phyloP scores from a whole-genome alignment of 2,888 invertebrate species.

The Omphaloscelis lunosa region DNA sequence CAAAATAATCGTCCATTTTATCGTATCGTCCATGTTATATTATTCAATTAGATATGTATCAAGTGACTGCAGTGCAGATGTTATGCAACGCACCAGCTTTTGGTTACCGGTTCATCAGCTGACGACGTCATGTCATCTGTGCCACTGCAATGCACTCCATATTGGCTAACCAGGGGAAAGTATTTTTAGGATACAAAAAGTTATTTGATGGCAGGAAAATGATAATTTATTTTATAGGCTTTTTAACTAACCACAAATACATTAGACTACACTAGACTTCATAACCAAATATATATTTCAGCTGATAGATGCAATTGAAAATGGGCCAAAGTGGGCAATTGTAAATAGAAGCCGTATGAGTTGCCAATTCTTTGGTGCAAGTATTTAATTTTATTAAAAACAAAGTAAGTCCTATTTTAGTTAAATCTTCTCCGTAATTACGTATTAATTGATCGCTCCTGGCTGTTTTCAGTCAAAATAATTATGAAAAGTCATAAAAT shows the following conservation, averaged over 20 bases:
- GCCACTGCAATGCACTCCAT: slow-evolving; percentile 5
- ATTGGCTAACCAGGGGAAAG: background rate
- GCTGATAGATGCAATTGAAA: slow-evolving; percentile 43
- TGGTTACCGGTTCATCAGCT: slow-evolving; percentile 37
- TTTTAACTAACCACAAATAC: background rate
- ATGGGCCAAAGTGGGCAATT: slow-evolving; percentile 30
- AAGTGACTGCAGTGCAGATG: slow-evolving; percentile 57
- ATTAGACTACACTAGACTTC: background rate
- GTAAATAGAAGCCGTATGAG: slow-evolving; percentile 9
- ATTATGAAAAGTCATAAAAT: background rate
- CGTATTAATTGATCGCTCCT: too few relatives aligned
- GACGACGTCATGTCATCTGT: slow-evolving; percentile 28
- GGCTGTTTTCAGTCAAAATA: background rate
- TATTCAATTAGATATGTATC: slow-evolving; percentile 35
- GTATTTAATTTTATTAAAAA: background rate
- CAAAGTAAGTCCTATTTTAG: background rate
- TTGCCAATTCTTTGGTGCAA: slow-evolving; percentile 32
- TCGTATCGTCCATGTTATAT: slow-evolving; percentile 6
- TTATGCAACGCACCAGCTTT: slow-evolving; percentile 54
- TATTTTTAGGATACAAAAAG: background rate
- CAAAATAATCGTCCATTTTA: slow-evolving; percentile 1
- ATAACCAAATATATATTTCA: background rate
- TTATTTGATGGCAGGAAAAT: background rate
- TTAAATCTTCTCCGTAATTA: background rate
- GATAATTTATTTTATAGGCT: background rate